Evolutionary conservation across 1,140 invertebrate genomes (phyloP).

Genomic region (Magallana gigas): DNA sequence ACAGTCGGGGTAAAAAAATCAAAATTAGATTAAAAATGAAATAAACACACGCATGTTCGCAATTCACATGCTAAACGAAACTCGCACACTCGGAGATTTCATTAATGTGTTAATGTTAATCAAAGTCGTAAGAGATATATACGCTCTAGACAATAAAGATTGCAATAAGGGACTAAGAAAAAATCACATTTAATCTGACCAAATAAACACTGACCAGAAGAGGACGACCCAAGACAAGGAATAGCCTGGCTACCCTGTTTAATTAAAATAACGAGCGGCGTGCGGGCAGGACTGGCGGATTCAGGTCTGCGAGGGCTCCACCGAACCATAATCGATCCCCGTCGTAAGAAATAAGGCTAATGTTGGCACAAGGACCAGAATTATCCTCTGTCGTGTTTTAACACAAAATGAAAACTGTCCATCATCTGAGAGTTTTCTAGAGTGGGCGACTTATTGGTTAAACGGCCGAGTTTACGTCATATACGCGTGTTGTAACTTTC

Average conservation of each 20-base stretch:
- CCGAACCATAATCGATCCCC: neutral
- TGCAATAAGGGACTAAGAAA: neutral
- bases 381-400: neutral
- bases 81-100: too few relatives aligned
- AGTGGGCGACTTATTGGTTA: neutral
- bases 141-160: too few relatives aligned
- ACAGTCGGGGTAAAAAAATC: too few relatives aligned
- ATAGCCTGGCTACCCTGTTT: slow-evolving; percentile 28
- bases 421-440: neutral
- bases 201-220: neutral
- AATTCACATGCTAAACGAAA: too few relatives aligned
- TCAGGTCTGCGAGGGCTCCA: neutral
- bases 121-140: too few relatives aligned
- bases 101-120: too few relatives aligned
- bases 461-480: neutral
- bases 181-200: slow-evolving; percentile 8
- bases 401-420: slow-evolving; percentile 17
- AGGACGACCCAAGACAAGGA: slow-evolving; percentile 5
- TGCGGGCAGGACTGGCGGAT: neutral
- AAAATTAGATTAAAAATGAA: too few relatives aligned
- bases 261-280: slow-evolving; percentile 34
- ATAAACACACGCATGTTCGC: too few relatives aligned
- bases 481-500: too few relatives aligned
- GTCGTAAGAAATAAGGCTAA: slow-evolving; percentile 13
- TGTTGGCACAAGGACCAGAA: slow-evolving; percentile 13